phyloP scores from a whole-genome alignment of 2,113 vertebrate genomes.

The Myanophis thanlyinensis region DNA sequence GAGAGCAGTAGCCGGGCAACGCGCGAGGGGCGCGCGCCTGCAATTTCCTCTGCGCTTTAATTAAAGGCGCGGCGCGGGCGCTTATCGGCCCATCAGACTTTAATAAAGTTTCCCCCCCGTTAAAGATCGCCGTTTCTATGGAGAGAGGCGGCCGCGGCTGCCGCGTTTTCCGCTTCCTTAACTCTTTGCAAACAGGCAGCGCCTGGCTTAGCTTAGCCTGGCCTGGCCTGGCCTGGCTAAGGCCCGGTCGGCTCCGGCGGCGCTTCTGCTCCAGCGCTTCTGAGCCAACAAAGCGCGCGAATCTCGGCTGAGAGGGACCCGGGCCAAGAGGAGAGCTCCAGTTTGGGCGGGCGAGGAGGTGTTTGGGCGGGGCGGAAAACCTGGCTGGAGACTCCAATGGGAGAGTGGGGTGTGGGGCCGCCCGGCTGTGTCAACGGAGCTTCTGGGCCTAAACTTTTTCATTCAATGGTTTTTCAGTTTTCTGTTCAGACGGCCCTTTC shows the following conservation, averaged over 20 bases:
- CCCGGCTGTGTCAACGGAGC: neutral
- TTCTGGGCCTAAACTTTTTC: neutral
- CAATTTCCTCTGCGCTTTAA: slow-evolving; percentile 93
- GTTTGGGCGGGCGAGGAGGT: neutral
- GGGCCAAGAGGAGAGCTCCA: neutral
- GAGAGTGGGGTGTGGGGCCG: no score
- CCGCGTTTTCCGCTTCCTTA: slow-evolving; percentile 87
- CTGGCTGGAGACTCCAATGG: neutral
- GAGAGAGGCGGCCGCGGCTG: slow-evolving; percentile 81
- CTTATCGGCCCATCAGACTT: slow-evolving; percentile 90
- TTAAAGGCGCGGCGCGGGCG: slow-evolving; percentile 79
- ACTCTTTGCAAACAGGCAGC: slow-evolving; percentile 85
- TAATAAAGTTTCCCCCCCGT: slow-evolving; percentile 83
- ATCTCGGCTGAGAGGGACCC: neutral
- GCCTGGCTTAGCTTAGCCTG: slow-evolving; percentile 50
- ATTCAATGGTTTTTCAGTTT: neutral
- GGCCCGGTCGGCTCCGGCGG: neutral
- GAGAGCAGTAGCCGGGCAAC: slow-evolving; percentile 84
- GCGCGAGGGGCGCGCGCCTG: slow-evolving; percentile 68
- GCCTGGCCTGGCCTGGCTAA: no score
- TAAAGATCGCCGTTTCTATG: slow-evolving; percentile 88
- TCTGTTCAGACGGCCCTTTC: neutral
- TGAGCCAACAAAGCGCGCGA: slow-evolving; percentile 66
- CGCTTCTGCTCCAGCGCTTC: slow-evolving; percentile 61
- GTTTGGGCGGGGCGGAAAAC: neutral